A percentile compares a stretch with the other conserved stretches of the same genome.
phyloP scores from a whole-genome alignment of 1,140 invertebrate genomes.

The Periplaneta americana region DNA sequence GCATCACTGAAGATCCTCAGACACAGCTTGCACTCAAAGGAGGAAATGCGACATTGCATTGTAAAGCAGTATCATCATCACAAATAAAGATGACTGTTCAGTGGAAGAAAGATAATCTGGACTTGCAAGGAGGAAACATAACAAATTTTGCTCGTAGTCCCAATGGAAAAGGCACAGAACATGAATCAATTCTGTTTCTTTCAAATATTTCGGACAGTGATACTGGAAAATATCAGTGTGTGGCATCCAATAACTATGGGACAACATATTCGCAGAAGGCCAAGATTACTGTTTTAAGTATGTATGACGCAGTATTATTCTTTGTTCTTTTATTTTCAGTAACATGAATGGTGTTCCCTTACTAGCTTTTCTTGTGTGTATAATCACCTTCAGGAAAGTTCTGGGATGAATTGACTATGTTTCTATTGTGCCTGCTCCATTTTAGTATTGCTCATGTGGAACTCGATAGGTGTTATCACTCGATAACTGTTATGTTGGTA shows the following conservation, averaged over 20 bases:
- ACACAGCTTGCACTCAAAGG: constrained; percentile 79
- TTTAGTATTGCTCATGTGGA: no score
- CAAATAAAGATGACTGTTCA: constrained; percentile 65
- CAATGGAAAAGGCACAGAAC: constrained; percentile 26
- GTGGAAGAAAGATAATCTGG: constrained; percentile 86
- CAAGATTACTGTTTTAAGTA: constrained; percentile 76
- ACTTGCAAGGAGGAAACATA: constrained; percentile 41
- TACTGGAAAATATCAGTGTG: constrained; percentile 88
- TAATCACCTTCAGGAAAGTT: no score
- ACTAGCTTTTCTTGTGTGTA: no score
- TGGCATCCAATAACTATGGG: constrained; percentile 84
- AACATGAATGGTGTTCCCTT: no score
- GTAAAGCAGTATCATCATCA: constrained; percentile 62
- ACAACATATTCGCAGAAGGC: constrained; percentile 84
- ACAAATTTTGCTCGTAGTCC: constrained; percentile 28
- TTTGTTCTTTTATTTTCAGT: not conserved
- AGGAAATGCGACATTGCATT: constrained; percentile 72
- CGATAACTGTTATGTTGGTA: no score
- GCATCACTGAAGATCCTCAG: constrained; percentile 73
- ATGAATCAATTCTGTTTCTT: constrained; percentile 63
- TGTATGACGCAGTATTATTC: constrained; percentile 26
- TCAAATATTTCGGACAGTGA: constrained; percentile 66
- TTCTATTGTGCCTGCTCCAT: no score
- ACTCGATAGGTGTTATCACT: no score
- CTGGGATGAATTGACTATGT: no score